Evolutionary conservation across 1,140 invertebrate species (phyloP), one percentile per base, ranked within the genome.

Genomic region (Euglossa dilemma): DNA sequence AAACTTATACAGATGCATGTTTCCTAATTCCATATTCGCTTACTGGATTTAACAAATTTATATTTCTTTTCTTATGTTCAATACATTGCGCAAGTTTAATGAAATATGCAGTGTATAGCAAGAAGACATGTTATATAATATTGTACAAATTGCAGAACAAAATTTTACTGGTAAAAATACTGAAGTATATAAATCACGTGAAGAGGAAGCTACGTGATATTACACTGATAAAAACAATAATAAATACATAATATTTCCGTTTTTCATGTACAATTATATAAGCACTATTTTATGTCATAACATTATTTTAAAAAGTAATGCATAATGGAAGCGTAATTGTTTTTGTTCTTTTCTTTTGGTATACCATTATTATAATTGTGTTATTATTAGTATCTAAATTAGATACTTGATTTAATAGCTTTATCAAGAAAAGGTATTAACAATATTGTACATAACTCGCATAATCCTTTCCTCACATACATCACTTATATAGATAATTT

Each of bases 281-380:
- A 77, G 66, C 57, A 56, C n/a, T 70, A n/a, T 63, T 83, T 63
- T 50, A 47, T 50, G 43, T 54, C 64, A 45, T 67, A 81, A 74
- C 71, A 81, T 72, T 85, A 86, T 75, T n/a, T 36, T 67, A 67
- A 50, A 77, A 79, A 77, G 71, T 71, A 85, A 88, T 57, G 67
- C 64, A 57, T 82, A 87, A 47, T 83, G 87, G 83, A 88, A 88
- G 85, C 77, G 73, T 88, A 87, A 86, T 77, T 80, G 52, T 66
- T 59, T 45, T 72, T 83, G 83, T 56, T 85, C 43, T 14, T n/a
- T 45, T 20, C 54, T 87, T 87, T 63, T 85, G 56, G 66, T 85
- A 81, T 85, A 83, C 50, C 61, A 45, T 36, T 54, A 54, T 52
- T 61, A 67, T 52, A 77, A 43, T 57, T 43, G 28, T 45, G 8